These are phyloP conservation scores for Eclectus roratus DNA, from an alignment of 2,113 vertebrate species.

Conservation along the genomic window DNA sequence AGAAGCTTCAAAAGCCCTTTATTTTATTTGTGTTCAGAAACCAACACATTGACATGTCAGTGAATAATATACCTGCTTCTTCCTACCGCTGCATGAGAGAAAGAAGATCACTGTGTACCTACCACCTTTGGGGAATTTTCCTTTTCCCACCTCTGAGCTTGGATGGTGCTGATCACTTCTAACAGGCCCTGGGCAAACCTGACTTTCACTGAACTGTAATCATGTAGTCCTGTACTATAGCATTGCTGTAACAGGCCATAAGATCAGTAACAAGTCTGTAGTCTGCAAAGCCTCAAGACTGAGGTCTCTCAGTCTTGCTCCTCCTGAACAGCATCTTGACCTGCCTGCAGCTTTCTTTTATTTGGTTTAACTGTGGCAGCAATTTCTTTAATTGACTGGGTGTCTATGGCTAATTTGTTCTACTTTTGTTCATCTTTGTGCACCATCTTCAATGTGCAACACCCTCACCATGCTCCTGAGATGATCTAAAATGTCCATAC, in stretches of 20 bases:
- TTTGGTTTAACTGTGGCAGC: neutral
- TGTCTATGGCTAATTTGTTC: neutral
- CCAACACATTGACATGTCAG: neutral
- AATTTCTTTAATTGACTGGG: neutral
- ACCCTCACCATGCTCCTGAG: neutral
- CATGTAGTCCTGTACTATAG: too few relatives aligned
- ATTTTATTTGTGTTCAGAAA: neutral
- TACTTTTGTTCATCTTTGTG: neutral
- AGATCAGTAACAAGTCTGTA: neutral
- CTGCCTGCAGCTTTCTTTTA: neutral
- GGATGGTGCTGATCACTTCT: neutral
- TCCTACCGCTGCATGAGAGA: neutral
- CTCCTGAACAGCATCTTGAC: neutral
- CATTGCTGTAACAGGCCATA: neutral
- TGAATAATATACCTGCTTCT: neutral
- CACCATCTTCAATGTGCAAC: neutral
- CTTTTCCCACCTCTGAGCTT: neutral
- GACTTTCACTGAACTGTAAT: neutral
- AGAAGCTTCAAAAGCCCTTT: neutral
- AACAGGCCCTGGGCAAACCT: neutral
- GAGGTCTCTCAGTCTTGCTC: neutral
- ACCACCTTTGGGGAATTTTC: neutral
- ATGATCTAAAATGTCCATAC: neutral
- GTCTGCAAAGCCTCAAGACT: neutral
- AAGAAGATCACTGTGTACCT: neutral